These are phyloP conservation scores for Tragelaphus buxtoni DNA, from an alignment of 2,113 vertebrate species.

Conservation along the genomic window DNA sequence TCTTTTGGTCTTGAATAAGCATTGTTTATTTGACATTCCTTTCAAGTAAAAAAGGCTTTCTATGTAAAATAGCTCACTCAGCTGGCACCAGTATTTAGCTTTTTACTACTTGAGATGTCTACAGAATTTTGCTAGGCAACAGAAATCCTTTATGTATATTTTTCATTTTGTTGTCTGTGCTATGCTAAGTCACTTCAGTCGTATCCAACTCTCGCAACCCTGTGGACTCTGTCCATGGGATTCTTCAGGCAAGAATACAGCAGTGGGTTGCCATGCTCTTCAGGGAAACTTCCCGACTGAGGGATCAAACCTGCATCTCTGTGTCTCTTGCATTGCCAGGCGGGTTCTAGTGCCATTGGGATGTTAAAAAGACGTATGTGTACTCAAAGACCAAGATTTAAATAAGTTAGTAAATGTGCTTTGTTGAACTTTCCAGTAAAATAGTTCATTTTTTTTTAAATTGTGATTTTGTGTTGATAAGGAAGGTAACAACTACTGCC, in stretches of 20 bases:
- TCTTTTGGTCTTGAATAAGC: neutral
- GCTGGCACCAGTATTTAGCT: neutral
- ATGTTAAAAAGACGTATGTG: neutral
- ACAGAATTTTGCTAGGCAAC: neutral
- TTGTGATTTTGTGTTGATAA: neutral
- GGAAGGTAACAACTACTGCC: neutral
- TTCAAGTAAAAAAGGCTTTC: neutral
- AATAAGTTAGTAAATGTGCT: neutral
- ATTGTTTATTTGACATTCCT: neutral
- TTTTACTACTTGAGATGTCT: neutral
- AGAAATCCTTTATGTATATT: neutral
- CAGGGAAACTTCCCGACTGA: neutral
- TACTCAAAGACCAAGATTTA: neutral
- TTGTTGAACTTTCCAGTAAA: neutral
- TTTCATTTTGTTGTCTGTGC: neutral
- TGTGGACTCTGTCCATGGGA: neutral
- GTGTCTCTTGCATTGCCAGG: neutral
- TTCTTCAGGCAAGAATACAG: neutral
- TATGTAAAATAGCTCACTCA: neutral
- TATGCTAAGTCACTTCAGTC: neutral
- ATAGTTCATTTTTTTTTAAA: neutral
- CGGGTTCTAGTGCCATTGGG: neutral
- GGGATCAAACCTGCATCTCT: neutral
- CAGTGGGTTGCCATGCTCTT: neutral
- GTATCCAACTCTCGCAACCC: neutral